Evolutionary conservation across 2,888 invertebrate species (phyloP).

Genomic region (Trichogramma evanescens): DNA sequence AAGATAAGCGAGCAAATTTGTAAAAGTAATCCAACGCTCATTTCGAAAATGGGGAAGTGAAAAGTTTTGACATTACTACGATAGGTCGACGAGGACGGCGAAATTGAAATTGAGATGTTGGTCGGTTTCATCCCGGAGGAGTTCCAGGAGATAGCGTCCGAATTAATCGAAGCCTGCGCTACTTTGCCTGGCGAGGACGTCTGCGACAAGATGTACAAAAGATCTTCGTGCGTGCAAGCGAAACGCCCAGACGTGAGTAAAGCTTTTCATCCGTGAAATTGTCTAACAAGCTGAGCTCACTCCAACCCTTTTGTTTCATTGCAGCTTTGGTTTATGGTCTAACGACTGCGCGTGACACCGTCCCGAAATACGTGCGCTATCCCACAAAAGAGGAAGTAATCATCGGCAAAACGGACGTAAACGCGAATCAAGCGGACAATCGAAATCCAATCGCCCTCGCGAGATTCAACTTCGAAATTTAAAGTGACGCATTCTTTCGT

Average conservation of each 20-base stretch:
- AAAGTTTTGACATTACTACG: not conserved
- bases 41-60: not conserved
- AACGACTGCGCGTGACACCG: constrained; percentile 19
- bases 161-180: constrained; percentile 28
- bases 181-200: constrained; percentile 30
- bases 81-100: constrained; percentile 39
- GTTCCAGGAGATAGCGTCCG: constrained; percentile 25
- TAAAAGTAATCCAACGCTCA: not conserved
- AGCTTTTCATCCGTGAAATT: not conserved
- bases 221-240: constrained; percentile 32
- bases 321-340: constrained; percentile 41
- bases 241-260: constrained; percentile 34
- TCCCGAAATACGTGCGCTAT: not conserved
- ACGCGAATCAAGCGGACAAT: too few species aligned
- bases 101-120: constrained; percentile 37
- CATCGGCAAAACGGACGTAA: too few species aligned
- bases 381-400: not conserved
- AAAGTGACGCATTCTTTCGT: too few species aligned
- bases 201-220: constrained; percentile 36
- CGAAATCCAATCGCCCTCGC: too few species aligned
- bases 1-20: constrained; percentile 11
- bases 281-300: not conserved
- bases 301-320: not conserved
- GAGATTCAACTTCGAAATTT: too few species aligned
- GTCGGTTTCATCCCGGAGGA: constrained; percentile 35